Percentiles rank a stretch among this genome's conserved stretches.
These are phyloP conservation scores for Phyllostomus discolor DNA, from an alignment of 2,113 vertebrate genomes.

Conservation along the genomic window DNA sequence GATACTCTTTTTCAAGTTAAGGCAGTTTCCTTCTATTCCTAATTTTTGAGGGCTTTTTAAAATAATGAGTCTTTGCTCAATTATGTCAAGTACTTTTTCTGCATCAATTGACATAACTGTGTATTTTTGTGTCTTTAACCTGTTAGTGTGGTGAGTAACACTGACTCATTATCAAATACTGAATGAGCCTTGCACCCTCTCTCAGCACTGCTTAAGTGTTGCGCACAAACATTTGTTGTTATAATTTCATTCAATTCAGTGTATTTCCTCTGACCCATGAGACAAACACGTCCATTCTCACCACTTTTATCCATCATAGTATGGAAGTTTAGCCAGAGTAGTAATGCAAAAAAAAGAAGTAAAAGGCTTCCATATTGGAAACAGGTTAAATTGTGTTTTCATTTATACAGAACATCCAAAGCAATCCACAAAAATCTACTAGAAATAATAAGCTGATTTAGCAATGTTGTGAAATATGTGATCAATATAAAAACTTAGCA, in stretches of 20 bases:
- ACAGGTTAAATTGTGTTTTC: not conserved
- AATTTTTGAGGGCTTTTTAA: no score
- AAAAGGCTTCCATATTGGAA: no score
- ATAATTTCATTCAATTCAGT: not conserved
- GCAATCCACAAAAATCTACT: not conserved
- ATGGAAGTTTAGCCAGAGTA: no score
- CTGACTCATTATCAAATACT: not conserved
- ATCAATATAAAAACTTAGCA: not conserved
- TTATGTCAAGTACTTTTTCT: no score
- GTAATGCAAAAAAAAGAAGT: no score
- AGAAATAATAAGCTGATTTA: not conserved
- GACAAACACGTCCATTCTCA: not conserved
- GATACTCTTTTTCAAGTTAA: not conserved
- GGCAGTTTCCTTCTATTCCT: not conserved
- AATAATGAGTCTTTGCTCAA: no score
- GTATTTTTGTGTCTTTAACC: no score
- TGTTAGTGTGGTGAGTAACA: no score
- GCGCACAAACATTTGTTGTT: not conserved
- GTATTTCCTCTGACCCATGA: not conserved
- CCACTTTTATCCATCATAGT: not conserved
- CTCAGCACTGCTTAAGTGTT: not conserved
- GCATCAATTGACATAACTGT: no score
- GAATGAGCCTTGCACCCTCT: not conserved
- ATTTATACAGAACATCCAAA: not conserved
- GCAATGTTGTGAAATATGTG: not conserved